Evolutionary conservation across 23 tunicate species (phyloP), one percentile per base, ranked within the genome.

Genomic region (Ciona savignyi): DNA sequence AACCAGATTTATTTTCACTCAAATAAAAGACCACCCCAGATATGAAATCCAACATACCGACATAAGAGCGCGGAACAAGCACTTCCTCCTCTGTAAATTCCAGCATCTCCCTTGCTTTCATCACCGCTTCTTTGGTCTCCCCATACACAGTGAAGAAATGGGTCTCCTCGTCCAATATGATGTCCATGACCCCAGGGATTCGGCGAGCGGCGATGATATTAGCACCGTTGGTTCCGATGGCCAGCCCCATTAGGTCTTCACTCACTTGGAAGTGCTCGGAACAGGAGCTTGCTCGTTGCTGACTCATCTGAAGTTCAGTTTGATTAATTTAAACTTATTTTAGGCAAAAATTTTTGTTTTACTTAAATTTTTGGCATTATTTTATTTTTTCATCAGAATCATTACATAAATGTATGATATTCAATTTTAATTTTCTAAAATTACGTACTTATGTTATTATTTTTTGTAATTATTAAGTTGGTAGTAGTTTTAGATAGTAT

Each of bases 101-200:
- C 32, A 92, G 70, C 42, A 85, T 74, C 68, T 92, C 93, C 30
- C 98, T 63, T 2, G 98, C 98, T 80, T 80, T 72, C 60, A 28
- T 34, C 0, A 85, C 93, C 2, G 98, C 98, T 30, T 85, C 98
- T 65, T 80, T 70, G 24, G 86, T 90, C 1, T 90, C 97, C 9
- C 97, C 97, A 83, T 90, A 90, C 42, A 90, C 85, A 27, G 90
- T 78, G 64, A 90, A 90, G n/a, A 63, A 72, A 79, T 90, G 97
- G 1, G 90, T 78, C 1, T 79, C 90, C 68, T 90, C 97, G 61
- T 90, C 90, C 61, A 90, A 56, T 23, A 90, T 63, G 27, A 90
- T 90, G 69, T 90, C 97, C 63, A 83, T 20, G 3, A 90, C 97
- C 11, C 97, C 97, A 32, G 97, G 85, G 29, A 90, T 80, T 25